Evolutionary conservation across 37 sponge, comb jelly and placozoan species (phyloP).

Genomic region (Dysidea cf. avara): DNA sequence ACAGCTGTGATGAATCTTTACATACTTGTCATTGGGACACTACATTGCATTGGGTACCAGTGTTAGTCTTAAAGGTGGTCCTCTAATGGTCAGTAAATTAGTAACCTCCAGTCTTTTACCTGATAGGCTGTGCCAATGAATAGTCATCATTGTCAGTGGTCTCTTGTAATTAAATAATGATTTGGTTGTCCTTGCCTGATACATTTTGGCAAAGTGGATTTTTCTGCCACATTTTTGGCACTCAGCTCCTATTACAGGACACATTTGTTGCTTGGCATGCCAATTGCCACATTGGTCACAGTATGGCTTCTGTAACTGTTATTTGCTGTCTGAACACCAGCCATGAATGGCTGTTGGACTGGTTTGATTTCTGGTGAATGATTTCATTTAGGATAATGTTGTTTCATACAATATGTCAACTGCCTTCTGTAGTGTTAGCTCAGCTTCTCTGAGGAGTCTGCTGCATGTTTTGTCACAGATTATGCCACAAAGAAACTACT

Average conservation of each 20-base stretch:
- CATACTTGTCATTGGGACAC: constrained; percentile 17
- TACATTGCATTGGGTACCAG: constrained; percentile 45
- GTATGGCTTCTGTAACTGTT: too few relatives aligned
- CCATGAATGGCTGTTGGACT: too few relatives aligned
- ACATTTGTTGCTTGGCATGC: too few relatives aligned
- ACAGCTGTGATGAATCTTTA: not conserved
- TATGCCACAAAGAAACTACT: constrained; percentile 31
- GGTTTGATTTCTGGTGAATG: not conserved
- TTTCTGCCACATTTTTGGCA: constrained; percentile 26
- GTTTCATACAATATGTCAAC: constrained; percentile 32
- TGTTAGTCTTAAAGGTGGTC: constrained; percentile 24
- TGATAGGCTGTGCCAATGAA: not conserved
- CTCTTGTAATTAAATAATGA: too few relatives aligned
- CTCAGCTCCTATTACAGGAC: constrained; percentile 22
- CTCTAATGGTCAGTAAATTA: too few relatives aligned
- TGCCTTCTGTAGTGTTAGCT: constrained; percentile 14
- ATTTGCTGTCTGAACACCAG: too few relatives aligned
- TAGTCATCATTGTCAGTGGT: too few relatives aligned
- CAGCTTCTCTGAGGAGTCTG: too few relatives aligned
- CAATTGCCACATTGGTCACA: too few relatives aligned
- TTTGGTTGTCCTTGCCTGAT: too few relatives aligned
- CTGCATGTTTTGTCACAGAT: constrained; percentile 10
- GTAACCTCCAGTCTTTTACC: too few relatives aligned
- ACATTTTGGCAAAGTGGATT: constrained; percentile 33
- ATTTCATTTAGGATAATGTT: constrained; percentile 19